Evolutionary conservation across 2,113 vertebrate genomes (phyloP).

Genomic region (Meleagris gallopavo): DNA sequence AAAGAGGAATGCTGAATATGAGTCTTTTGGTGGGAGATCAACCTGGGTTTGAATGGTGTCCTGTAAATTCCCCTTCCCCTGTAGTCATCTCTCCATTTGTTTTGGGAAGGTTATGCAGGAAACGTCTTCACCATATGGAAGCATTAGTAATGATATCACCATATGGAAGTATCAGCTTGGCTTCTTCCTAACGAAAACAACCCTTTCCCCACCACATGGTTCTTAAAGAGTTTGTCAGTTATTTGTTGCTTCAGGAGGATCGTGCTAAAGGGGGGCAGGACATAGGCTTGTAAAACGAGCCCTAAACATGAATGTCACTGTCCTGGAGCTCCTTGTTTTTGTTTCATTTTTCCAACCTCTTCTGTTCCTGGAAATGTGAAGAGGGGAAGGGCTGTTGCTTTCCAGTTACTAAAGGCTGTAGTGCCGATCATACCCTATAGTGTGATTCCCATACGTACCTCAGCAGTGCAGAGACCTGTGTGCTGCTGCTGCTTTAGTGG

Average conservation of each 20-base stretch:
- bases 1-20: not conserved
- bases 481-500: not conserved
- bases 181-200: slow-evolving; percentile 48
- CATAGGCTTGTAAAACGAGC: not conserved
- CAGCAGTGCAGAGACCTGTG: not conserved
- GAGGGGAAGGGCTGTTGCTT: not conserved
- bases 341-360: not conserved
- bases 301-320: not conserved
- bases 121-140: slow-evolving; percentile 62
- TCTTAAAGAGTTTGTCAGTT: slow-evolving; percentile 14
- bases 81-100: not conserved
- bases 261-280: not conserved
- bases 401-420: not conserved
- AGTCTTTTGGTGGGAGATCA: not conserved
- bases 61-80: not conserved
- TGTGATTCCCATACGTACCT: rapidly evolving
- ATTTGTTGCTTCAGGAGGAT: slow-evolving; percentile 12
- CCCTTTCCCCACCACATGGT: not conserved
- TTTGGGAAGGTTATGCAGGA: slow-evolving; percentile 31
- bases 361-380: not conserved
- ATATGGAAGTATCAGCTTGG: slow-evolving; percentile 56
- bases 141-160: slow-evolving; percentile 8
- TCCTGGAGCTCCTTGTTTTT: not conserved
- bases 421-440: not conserved
- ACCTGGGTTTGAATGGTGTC: not conserved